These are phyloP conservation scores for Clostera curtula DNA, from an alignment of 2,888 invertebrate species.

Conservation along the genomic window DNA sequence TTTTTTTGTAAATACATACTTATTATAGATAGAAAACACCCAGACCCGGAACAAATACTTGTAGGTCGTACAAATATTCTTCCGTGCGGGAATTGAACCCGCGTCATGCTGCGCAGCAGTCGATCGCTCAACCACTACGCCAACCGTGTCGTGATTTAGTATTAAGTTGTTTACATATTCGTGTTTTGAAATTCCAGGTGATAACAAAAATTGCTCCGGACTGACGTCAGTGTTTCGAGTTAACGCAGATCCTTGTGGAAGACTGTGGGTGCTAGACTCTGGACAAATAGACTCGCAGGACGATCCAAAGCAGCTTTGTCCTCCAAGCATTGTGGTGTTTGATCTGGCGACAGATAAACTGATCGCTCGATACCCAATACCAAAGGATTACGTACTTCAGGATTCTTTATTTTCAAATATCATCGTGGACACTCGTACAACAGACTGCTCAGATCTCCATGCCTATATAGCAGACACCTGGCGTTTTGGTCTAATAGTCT, in stretches of 20 bases:
- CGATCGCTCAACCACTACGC: no score
- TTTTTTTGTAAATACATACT: no score
- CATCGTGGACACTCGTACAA: constrained; percentile 75
- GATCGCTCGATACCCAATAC: constrained; percentile 78
- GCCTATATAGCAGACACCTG: constrained; percentile 83
- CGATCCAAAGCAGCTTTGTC: constrained; percentile 80
- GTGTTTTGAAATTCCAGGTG: no score
- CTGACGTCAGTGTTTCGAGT: constrained; percentile 86
- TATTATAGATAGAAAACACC: no score
- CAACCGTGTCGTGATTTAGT: no score
- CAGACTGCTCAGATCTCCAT: constrained; percentile 77
- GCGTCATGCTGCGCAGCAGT: no score
- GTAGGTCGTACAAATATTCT: no score
- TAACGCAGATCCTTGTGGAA: constrained; percentile 82
- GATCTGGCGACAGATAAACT: constrained; percentile 79
- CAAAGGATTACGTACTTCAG: constrained; percentile 77
- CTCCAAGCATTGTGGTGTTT: constrained; percentile 83
- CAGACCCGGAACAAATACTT: no score
- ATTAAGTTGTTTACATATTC: no score
- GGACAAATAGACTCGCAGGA: constrained; percentile 81
- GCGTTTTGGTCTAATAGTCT: constrained; percentile 78
- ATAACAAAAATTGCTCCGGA: constrained; percentile 73
- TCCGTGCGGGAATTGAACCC: no score
- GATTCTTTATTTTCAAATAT: constrained; percentile 81
- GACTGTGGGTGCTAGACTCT: constrained; percentile 87